Conservation (phyloP, 92 coral and sea anemone genomes). For the Umimayanthus chanpuru region DNA sequence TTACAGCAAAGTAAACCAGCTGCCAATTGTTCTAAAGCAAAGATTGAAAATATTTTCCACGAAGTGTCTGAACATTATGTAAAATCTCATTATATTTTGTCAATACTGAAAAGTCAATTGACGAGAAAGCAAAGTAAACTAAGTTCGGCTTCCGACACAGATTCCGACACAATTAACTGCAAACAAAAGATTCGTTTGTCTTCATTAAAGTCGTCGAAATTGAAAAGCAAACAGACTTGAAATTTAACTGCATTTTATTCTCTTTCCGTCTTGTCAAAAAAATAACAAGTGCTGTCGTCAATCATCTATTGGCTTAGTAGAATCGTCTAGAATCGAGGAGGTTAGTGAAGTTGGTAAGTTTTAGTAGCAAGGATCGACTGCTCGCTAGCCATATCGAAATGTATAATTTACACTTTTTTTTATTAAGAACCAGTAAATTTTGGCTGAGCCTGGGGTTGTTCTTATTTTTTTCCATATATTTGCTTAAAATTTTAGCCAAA, state of each 20-base stretch:
- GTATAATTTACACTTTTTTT: too few species aligned
- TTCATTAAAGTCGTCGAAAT: background rate
- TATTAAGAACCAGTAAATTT: too few species aligned
- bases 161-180: background rate
- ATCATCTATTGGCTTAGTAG: too few species aligned
- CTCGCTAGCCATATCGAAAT: too few species aligned
- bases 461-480: too few species aligned
- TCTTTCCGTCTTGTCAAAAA: background rate
- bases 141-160: background rate
- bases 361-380: too few species aligned
- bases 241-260: background rate
- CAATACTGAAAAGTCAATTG: background rate
- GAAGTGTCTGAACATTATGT: background rate
- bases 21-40: background rate
- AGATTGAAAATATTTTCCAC: background rate
- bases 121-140: background rate
- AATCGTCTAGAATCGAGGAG: too few species aligned
- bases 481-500: too few species aligned
- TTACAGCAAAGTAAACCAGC: background rate
- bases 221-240: conserved; percentile 8
- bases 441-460: too few species aligned
- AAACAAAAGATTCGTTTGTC: background rate
- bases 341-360: too few species aligned
- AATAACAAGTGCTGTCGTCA: too few species aligned
- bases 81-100: conserved; percentile 19